Evolutionary conservation across 2,888 invertebrate species (phyloP), one percentile per base, ranked within the genome.

Genomic region (Pogonocherus hispidulus): DNA sequence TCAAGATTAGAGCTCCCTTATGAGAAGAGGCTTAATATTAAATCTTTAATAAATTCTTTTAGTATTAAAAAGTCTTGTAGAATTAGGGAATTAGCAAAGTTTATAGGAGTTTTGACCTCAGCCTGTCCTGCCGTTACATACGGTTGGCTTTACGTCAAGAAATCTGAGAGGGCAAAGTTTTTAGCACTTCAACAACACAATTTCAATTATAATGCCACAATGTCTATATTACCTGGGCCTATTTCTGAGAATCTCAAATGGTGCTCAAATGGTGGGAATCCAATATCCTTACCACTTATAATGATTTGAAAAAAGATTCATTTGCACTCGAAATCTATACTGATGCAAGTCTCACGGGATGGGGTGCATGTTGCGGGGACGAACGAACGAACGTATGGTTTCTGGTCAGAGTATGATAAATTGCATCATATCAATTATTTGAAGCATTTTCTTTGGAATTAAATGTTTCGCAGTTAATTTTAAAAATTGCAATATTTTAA

Each of bases 361-460:
- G 78, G 79, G 79, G 79, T 6, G 65, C 59, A n/a, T 69, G 64
- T 41, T 73, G 74, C 54, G 67, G 65, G 2, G 67, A 56, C 0
- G 3, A 70, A n/a, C 63, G 47, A 5, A n/a, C 63, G 47, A 5
- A 60, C 73, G 3, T 63, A 70, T 14, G 79, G 78, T 4, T 64
- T 65, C 6, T 80, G 80, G 79, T 59, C 62, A n/a, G 27, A 65
- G 1, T 20, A 56, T 2, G 79, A 78, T 55, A 46, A 16, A 35
- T 37, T n/a, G 8, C 4, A 49, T n/a, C 78, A 78, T 55, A 79
- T 78, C 19, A 79, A 79, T 72, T 71, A 69, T 49, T 67, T 79
- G 57, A 76, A 79, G 64, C 55, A 70, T 73, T 3, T 75, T 75
- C 54, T 65, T 74, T 6, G 77, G 69, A 1, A 41, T 79, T 5